phyloP scores from a whole-genome alignment of 2,888 invertebrate species.

The Anagyrus pseudococci region DNA sequence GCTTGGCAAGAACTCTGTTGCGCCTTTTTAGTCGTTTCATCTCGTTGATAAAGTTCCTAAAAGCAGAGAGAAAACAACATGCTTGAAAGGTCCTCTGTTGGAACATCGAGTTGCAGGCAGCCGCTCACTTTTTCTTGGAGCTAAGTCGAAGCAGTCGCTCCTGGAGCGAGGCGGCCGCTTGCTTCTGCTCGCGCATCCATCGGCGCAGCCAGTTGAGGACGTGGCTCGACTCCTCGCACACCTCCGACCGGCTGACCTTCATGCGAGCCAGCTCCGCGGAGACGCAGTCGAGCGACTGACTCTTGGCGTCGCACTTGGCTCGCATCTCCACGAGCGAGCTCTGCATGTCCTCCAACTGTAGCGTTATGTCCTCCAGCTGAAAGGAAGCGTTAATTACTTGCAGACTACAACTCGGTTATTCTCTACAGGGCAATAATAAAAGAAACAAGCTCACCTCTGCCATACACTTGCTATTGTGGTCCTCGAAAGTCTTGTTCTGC shows the following conservation, averaged over 20 bases:
- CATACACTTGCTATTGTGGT: constrained; percentile 47
- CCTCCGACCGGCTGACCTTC: constrained; percentile 50
- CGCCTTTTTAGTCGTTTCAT: constrained; percentile 43
- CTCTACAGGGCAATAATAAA: too few species aligned
- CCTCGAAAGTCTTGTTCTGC: constrained; percentile 48
- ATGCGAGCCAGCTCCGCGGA: constrained; percentile 51
- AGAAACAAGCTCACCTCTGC: constrained; percentile 44
- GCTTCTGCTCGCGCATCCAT: constrained; percentile 53
- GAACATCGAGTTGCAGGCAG: background rate
- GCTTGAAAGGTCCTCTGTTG: too few species aligned
- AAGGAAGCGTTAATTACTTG: constrained; percentile 12
- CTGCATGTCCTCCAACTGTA: constrained; percentile 51
- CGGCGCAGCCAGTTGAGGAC: constrained; percentile 50
- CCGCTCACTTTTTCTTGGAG: constrained; percentile 51
- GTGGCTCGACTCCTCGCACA: constrained; percentile 52
- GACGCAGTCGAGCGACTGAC: constrained; percentile 47
- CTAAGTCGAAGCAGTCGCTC: constrained; percentile 43
- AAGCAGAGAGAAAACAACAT: too few species aligned
- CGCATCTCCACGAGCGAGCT: constrained; percentile 49
- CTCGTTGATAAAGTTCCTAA: constrained; percentile 46
- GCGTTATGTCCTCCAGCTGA: constrained; percentile 48
- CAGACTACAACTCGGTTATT: too few species aligned
- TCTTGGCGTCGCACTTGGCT: constrained; percentile 50
- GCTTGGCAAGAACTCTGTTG: constrained; percentile 21
- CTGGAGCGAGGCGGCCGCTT: constrained; percentile 38